Conservation (phyloP, 2,888 invertebrate genomes). For the Oasisia sp. region DNA sequence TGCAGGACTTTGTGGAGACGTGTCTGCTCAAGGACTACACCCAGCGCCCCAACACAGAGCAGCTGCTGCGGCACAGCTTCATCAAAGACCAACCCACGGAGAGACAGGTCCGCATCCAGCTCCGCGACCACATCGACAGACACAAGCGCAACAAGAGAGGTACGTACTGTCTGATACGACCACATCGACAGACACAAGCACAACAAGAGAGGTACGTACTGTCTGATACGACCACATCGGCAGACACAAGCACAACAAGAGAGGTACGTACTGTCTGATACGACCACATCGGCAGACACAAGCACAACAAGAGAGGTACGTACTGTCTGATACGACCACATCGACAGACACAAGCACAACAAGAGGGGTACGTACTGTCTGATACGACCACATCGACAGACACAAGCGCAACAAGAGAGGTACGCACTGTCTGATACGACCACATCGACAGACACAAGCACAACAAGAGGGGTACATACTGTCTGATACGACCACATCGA, state of each 20-base stretch:
- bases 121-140: slow-evolving; percentile 98
- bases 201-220: too few species aligned
- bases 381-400: too few species aligned
- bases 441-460: too few species aligned
- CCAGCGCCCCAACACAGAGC: slow-evolving; percentile 97
- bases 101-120: slow-evolving; percentile 95
- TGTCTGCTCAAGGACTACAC: slow-evolving; percentile 99
- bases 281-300: slow-evolving; percentile 45
- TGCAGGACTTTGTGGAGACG: slow-evolving; percentile 97
- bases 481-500: slow-evolving; percentile 75
- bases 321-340: slow-evolving; percentile 78
- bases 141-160: slow-evolving; percentile 57
- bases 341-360: slow-evolving; percentile 77
- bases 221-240: too few species aligned
- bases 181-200: too few species aligned
- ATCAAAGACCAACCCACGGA: slow-evolving; percentile 99
- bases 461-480: too few species aligned
- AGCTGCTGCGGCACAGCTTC: slow-evolving; percentile 95
- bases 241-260: too few species aligned
- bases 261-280: too few species aligned
- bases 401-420: too few species aligned
- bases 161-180: slow-evolving; percentile 7
- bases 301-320: slow-evolving; percentile 50
- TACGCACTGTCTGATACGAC: too few species aligned
- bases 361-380: slow-evolving; percentile 36